Base-by-base conservation (phyloP, 2,888 invertebrate species). In the Corbicula japonica region DNA sequence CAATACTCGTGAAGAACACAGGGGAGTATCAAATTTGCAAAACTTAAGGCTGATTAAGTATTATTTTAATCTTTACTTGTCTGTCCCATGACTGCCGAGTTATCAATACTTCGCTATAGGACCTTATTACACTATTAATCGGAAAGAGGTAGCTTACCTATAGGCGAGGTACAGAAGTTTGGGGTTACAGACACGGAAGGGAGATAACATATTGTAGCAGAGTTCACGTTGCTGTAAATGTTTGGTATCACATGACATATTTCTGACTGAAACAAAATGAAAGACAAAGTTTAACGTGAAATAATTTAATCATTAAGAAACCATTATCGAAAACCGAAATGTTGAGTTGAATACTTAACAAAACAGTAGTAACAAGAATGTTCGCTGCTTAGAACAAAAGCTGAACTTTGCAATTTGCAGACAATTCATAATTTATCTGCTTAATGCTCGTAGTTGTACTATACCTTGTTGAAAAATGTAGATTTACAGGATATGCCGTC, bases 171-270 rank as follows among this genome's bases (percentile, higher is more conserved):
- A 35, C 63, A 63, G 5, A 32, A 35, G 10, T 26, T 28, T 6
- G 66, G 66, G n/a, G 44, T 23, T 26, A 28, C 54, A 28, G 54
- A 52, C 18, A 38, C 44, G 3, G 66, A 68, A 1, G 54, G 66
- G 28, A 68, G 32, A 12, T 56, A 30, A 28, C 66, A 68, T 28
- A 68, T 18, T 21, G 28, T 54, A 6, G 56, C 38, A 8, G 12
- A 15, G n/a, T 35, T 10, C 0, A 41, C 15, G 10, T 52, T 12
- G 0, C 1, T 30, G 30, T 68, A 68, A 6, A 35, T 26, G 6
- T 23, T 21, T 0, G 66, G 56, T 26, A 56, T n/a, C 44, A 68
- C 32, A 35, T 68, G 66, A 44, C 66, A 68, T 12, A 68, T 15
- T 2, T 44, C 15, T 15, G 56, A 15, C 66, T 68, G 41, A 54